Conservation (phyloP, 2,888 invertebrate species). For the Trichopoda pennipes region DNA sequence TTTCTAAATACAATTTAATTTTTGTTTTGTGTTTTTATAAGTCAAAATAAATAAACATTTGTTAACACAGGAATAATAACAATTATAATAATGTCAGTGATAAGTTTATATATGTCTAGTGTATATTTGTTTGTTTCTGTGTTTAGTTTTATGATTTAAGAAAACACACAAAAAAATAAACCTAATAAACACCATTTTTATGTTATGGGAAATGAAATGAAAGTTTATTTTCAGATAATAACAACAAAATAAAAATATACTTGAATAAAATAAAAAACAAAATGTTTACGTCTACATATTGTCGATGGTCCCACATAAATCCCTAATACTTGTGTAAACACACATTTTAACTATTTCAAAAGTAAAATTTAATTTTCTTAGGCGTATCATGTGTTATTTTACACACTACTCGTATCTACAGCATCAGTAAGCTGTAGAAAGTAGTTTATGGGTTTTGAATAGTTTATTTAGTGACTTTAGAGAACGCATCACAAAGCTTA, state of each 20-base stretch:
- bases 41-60: conserved; percentile 49
- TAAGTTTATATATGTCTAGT: conserved; percentile 43
- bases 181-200: conserved; percentile 43
- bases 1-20: conserved; percentile 28
- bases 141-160: conserved; percentile 35
- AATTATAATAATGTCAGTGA: conserved; percentile 45
- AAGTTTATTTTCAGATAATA: conserved; percentile 49
- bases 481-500: too few species aligned
- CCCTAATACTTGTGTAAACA: background rate
- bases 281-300: background rate
- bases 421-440: too few species aligned
- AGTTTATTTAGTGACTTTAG: too few species aligned
- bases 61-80: conserved; percentile 40
- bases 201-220: conserved; percentile 47
- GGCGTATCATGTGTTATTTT: background rate
- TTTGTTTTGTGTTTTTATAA: conserved; percentile 16
- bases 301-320: background rate
- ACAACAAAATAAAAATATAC: conserved; percentile 23
- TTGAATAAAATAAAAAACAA: background rate
- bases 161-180: background rate
- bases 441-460: too few species aligned
- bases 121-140: background rate
- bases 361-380: conserved; percentile 32
- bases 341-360: conserved; percentile 7
- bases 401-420: too few species aligned